These are phyloP conservation scores for Phyllotis vaccarum DNA, from an alignment of 2,797 vertebrate genomes.

Conservation along the genomic window DNA sequence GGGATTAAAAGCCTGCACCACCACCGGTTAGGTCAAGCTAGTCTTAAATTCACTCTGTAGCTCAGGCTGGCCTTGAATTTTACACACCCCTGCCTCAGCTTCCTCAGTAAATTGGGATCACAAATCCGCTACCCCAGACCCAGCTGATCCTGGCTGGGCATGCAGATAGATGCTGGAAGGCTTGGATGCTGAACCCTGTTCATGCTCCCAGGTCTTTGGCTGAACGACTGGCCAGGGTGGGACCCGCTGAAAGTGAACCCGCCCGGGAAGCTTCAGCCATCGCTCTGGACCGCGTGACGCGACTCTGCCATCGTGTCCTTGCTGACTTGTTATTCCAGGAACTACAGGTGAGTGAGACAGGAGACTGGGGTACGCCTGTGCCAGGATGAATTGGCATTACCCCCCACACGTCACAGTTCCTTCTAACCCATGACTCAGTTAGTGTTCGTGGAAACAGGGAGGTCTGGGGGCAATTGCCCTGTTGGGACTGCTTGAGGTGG, in stretches of 20 bases:
- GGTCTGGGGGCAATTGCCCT: background rate
- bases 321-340: constrained; percentile 91
- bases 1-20: no score
- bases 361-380: background rate
- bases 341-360: constrained; percentile 90
- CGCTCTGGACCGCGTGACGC: constrained; percentile 91
- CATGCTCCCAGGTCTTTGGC: constrained; percentile 89
- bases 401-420: background rate
- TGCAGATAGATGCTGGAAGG: background rate
- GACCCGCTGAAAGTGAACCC: constrained; percentile 90
- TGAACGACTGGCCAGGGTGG: constrained; percentile 90
- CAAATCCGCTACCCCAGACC: no score
- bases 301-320: constrained; percentile 90
- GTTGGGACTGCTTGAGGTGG: background rate
- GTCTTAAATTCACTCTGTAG: background rate
- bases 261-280: constrained; percentile 88
- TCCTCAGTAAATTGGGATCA: background rate
- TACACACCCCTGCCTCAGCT: background rate
- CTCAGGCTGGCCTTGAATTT: background rate
- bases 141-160: background rate
- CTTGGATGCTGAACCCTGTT: background rate
- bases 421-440: constrained; percentile 37
- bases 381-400: background rate
- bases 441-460: background rate
- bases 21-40: no score